phyloP scores from a whole-genome alignment of 1,140 invertebrate species.

The Drosophila funebris region DNA sequence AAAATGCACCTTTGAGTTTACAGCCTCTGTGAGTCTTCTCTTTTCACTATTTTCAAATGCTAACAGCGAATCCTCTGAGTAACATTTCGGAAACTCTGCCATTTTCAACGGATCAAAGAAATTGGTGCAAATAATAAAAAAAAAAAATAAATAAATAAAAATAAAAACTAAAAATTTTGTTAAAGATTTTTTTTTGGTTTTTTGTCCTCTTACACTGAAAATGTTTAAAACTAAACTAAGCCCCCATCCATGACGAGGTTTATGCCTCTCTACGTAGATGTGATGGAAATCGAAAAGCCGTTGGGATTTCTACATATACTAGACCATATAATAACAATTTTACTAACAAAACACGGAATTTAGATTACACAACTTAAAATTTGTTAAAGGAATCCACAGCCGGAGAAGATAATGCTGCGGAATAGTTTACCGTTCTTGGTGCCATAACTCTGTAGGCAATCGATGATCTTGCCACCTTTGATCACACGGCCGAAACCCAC shows the following conservation, averaged over 20 bases:
- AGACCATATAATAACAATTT: slow-evolving; percentile 4
- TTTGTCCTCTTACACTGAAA: not conserved
- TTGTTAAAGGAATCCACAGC: slow-evolving; percentile 59
- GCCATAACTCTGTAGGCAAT: slow-evolving; percentile 67
- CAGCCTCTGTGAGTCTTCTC: not conserved
- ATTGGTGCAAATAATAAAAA: not conserved
- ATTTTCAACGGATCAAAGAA: not conserved
- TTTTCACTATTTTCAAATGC: not conserved
- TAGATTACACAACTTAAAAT: not conserved
- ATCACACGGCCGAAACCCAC: slow-evolving; percentile 68
- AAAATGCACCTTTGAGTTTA: not conserved
- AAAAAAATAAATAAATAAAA: not conserved
- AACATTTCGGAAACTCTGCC: not conserved
- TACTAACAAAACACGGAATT: slow-evolving; percentile 22
- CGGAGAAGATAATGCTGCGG: slow-evolving; percentile 48
- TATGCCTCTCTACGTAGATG: not conserved
- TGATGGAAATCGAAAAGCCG: not conserved
- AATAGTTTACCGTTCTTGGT: slow-evolving; percentile 75
- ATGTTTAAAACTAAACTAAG: slow-evolving; percentile 1
- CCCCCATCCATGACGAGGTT: not conserved
- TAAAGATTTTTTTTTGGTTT: not conserved
- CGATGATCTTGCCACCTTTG: slow-evolving; percentile 62
- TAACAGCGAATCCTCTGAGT: not conserved
- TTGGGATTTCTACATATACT: not conserved
- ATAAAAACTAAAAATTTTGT: slow-evolving; percentile 5